phyloP scores from a whole-genome alignment of 64 coral and sea anemone genomes.

The Hydrozoanthus tunicans region DNA sequence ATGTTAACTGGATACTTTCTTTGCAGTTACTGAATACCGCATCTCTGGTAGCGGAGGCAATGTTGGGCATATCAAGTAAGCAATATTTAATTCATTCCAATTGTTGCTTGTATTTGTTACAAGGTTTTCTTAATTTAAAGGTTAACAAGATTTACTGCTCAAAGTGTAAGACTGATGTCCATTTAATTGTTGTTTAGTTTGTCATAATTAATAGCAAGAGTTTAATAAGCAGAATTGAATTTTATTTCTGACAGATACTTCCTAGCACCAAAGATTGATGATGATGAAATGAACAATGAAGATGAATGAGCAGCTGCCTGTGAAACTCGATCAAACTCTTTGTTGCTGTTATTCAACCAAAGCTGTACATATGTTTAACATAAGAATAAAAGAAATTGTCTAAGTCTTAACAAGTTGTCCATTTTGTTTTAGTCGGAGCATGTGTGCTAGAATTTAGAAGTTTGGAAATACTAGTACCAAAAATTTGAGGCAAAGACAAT shows the following conservation, averaged over 20 bases:
- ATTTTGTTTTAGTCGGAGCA: too few relatives aligned
- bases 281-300: conserved; percentile 47
- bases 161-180: too few relatives aligned
- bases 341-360: neutral
- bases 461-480: too few relatives aligned
- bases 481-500: too few relatives aligned
- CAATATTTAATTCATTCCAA: neutral
- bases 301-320: conserved; percentile 20
- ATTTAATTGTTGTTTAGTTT: too few relatives aligned
- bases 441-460: too few relatives aligned
- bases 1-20: neutral
- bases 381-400: conserved; percentile 13
- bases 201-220: neutral
- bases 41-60: conserved; percentile 60
- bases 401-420: neutral
- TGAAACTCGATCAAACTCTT: neutral
- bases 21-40: conserved; percentile 56
- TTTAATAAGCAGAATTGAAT: neutral
- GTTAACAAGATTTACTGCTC: too few relatives aligned
- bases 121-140: too few relatives aligned
- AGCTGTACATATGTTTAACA: conserved; percentile 52
- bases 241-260: conserved; percentile 33
- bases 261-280: conserved; percentile 55
- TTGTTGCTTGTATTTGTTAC: neutral
- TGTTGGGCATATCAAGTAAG: conserved; percentile 53